Conservation (phyloP, 2,113 vertebrate genomes). For the Mus pahari region DNA sequence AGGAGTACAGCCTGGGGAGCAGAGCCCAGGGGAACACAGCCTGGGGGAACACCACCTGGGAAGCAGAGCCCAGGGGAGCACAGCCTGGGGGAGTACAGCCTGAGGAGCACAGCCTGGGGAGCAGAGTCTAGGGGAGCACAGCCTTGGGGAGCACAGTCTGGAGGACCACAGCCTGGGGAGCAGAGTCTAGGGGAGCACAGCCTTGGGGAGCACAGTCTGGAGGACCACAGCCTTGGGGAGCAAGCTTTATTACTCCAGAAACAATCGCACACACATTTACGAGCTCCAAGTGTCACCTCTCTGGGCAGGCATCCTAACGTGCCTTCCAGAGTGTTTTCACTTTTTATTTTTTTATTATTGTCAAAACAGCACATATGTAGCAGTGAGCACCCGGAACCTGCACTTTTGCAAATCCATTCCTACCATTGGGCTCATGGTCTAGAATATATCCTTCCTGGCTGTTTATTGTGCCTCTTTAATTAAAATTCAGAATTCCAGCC, state of each 20-base stretch:
- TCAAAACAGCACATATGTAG: background rate
- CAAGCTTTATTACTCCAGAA: background rate
- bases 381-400: background rate
- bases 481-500: background rate
- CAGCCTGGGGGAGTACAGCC: no score
- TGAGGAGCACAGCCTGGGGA: no score
- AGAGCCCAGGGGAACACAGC: background rate
- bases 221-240: no score
- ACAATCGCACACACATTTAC: conserved; percentile 15
- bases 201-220: no score
- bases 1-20: background rate
- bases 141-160: no score
- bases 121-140: no score
- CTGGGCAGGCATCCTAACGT: background rate
- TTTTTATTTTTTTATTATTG: background rate
- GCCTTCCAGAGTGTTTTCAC: background rate
- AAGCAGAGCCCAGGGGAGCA: no score
- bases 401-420: background rate
- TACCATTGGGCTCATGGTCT: background rate
- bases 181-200: no score
- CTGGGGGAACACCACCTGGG: no score
- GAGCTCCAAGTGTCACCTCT: conserved; percentile 30
- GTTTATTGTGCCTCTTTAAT: background rate
- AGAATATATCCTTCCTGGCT: background rate
- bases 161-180: no score